phyloP scores from a whole-genome alignment of 2,797 vertebrate species.

The Botia kubotai region DNA sequence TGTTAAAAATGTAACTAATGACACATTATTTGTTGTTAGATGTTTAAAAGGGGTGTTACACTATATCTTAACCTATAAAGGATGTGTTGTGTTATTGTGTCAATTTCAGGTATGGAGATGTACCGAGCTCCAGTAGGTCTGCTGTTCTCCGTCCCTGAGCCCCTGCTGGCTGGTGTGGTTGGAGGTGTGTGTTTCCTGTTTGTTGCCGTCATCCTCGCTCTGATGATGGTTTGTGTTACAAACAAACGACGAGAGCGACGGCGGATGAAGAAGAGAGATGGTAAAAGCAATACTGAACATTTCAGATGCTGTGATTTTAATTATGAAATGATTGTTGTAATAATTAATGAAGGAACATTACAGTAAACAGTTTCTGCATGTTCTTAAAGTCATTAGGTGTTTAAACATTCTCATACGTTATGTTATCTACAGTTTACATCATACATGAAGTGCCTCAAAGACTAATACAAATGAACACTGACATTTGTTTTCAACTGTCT shows the following conservation, averaged over 20 bases:
- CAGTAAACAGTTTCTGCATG: not conserved
- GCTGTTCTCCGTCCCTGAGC: constrained; percentile 86
- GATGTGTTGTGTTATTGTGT: constrained; percentile 1
- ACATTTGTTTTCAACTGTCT: constrained; percentile 2
- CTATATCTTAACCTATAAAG: not conserved
- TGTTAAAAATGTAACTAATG: too few species aligned
- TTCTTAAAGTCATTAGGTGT: not conserved
- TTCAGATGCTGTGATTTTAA: not conserved
- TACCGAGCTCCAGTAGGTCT: constrained; percentile 86
- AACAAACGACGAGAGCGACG: constrained; percentile 78
- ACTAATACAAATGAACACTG: not conserved
- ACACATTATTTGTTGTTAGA: too few species aligned
- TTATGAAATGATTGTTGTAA: not conserved
- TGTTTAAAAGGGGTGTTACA: too few species aligned
- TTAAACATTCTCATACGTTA: not conserved
- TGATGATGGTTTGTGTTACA: constrained; percentile 88
- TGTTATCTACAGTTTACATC: not conserved
- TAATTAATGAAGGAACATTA: too few species aligned
- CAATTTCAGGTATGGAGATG: constrained; percentile 88
- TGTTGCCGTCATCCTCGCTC: constrained; percentile 86
- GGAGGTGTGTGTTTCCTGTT: constrained; percentile 93
- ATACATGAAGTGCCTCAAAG: not conserved
- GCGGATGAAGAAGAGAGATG: constrained; percentile 77
- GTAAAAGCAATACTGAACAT: constrained; percentile 59
- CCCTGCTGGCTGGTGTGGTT: constrained; percentile 89